These are phyloP conservation scores for Drosophila leonis DNA, from an alignment of 2,888 invertebrate species.

Conservation along the genomic window DNA sequence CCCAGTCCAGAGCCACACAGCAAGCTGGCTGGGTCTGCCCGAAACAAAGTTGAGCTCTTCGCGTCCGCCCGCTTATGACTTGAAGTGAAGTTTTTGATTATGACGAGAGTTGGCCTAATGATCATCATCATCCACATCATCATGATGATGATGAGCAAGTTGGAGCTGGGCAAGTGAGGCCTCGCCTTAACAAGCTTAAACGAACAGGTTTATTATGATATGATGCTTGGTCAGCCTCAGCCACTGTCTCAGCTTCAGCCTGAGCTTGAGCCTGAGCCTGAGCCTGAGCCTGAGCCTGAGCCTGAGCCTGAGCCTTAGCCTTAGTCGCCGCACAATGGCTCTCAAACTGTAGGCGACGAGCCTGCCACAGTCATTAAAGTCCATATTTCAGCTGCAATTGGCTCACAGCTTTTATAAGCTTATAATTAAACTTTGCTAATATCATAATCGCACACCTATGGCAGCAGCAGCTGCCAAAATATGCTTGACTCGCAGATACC, in stretches of 20 bases:
- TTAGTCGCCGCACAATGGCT: conserved; percentile 41
- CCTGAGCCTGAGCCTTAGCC: background rate
- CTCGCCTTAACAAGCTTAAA: conserved; percentile 74
- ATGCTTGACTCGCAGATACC: conserved; percentile 1
- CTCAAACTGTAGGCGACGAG: conserved; percentile 56
- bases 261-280: background rate
- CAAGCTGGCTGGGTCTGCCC: conserved; percentile 40
- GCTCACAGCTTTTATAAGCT: background rate
- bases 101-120: conserved; percentile 49
- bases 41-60: conserved; percentile 68
- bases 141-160: conserved; percentile 22
- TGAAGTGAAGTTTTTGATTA: conserved; percentile 67
- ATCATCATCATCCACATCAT: conserved; percentile 25
- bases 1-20: conserved; percentile 55
- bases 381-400: conserved; percentile 3
- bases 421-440: conserved; percentile 3
- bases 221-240: conserved; percentile 30
- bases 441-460: conserved; percentile 13
- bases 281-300: background rate
- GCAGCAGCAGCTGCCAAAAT: background rate
- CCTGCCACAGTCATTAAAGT: conserved; percentile 25
- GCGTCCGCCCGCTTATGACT: conserved; percentile 74
- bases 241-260: background rate
- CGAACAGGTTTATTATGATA: conserved; percentile 81
- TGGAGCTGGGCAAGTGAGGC: conserved; percentile 44